These are phyloP conservation scores for Dromococcyx pavoninus DNA, from an alignment of 2,797 vertebrate genomes.

Conservation along the genomic window DNA sequence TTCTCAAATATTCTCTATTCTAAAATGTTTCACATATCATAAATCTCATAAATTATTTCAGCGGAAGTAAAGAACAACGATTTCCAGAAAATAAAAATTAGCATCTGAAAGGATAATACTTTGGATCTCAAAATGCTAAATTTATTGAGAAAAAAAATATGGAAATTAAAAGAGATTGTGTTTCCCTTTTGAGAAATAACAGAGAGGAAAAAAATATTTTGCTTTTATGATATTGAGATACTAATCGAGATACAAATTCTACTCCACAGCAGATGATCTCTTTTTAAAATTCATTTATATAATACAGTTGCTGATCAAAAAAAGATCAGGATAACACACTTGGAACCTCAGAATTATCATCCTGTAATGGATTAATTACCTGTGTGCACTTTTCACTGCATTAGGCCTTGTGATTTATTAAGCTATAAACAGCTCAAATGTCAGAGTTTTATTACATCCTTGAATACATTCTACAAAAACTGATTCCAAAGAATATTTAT, in stretches of 20 bases:
- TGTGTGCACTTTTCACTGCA: background rate
- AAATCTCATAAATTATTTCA: background rate
- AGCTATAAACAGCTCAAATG: background rate
- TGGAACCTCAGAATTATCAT: background rate
- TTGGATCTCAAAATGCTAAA: background rate
- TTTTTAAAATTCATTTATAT: background rate
- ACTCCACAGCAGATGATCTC: background rate
- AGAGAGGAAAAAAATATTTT: too few relatives aligned
- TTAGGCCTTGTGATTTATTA: constrained; percentile 22
- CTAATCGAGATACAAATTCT: background rate
- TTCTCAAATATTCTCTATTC: background rate
- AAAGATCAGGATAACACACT: background rate
- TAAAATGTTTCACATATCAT: background rate
- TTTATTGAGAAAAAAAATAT: background rate
- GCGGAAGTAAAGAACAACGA: background rate
- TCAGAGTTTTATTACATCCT: constrained; percentile 3
- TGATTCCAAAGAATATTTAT: background rate
- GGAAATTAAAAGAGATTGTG: background rate
- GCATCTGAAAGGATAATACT: background rate
- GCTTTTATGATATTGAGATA: background rate
- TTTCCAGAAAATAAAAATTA: background rate
- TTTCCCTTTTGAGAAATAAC: background rate
- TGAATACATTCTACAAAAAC: background rate
- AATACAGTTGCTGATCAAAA: background rate
- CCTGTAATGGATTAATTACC: background rate